Base-by-base conservation (phyloP, 2,113 vertebrate species). In the Puntigrus tetrazona region DNA sequence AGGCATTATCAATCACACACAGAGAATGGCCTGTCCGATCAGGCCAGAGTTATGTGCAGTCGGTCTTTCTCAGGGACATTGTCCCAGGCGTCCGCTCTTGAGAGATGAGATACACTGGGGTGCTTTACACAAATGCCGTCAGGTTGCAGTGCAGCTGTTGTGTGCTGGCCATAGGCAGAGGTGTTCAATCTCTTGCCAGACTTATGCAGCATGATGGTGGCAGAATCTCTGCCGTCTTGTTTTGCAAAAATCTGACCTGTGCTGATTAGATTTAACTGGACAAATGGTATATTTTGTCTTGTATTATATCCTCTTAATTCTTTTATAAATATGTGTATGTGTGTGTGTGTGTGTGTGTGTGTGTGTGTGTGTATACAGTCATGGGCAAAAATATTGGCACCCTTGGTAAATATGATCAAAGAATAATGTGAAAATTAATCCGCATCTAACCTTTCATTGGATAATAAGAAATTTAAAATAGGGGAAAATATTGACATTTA, bases 1-100 rank as follows among this genome's bases (percentile, higher is more conserved):
- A 87, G 87, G 65, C 57, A 43, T 89, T 87, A 89, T 89, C 87
- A 85, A 88, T 89, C 89, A 87, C 78, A 69, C 72, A 31, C 34
- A 59, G 81, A 76, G 74, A 83, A 87, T 52, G 29, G 80, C 52
- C 76, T 69, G 79, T 81, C 61, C 63, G 79, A 52, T 81, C 61
- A 31, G 59, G 7, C 25, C 80, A 73, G 38, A 82, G 85, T 76
- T 85, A 86, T 80, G 85, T 81, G 87, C 47, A 81, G 82, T 41
- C 70, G 41, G 45, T 27, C 59, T 78, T 55, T 79, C 84, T 86
- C 84, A 73, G 81, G 55, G 70, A 87, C 81, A 27, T 76, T 77
- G 59, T 85, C 36, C 31, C 72, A 69, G 81, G 81, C 86, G 72
- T 80, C 55, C 31, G 29, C 63, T 36, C 65, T 43, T 70, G 80